Conservation (phyloP, 1,140 invertebrate species). For the Elysia chlorotica region DNA sequence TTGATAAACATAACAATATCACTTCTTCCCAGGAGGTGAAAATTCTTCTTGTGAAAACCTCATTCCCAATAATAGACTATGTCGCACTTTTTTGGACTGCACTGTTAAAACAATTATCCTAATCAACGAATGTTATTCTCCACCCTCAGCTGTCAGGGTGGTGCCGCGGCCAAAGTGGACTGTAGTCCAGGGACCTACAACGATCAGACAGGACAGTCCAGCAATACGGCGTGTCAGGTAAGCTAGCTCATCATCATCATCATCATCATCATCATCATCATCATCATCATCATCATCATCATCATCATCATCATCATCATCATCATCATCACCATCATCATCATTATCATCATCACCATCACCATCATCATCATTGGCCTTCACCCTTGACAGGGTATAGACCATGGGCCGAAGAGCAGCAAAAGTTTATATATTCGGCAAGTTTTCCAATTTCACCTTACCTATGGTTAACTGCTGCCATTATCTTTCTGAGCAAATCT, state of each 20-base stretch:
- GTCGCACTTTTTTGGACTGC: no score
- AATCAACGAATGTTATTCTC: not conserved
- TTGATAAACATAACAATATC: no score
- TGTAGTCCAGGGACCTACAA: constrained; percentile 47
- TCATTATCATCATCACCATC: no score
- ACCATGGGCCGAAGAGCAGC: no score
- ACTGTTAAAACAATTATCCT: not conserved
- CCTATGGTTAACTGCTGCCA: no score
- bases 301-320: not conserved
- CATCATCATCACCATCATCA: no score
- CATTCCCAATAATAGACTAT: not conserved
- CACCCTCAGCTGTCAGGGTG: constrained; percentile 45
- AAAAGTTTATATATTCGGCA: no score
- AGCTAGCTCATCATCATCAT: constrained; percentile 5
- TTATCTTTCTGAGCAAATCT: no score
- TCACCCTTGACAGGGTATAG: no score
- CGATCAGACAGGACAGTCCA: constrained; percentile 24
- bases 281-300: not conserved
- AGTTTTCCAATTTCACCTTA: no score
- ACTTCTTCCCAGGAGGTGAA: no score
- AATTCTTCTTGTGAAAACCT: not conserved
- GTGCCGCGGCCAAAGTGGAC: constrained; percentile 21
- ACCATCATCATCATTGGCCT: no score
- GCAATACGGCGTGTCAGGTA: constrained; percentile 38
- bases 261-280: not conserved